These are phyloP conservation scores for Trichonephila clavipes DNA, from an alignment of 1,140 invertebrate genomes.

Conservation along the genomic window DNA sequence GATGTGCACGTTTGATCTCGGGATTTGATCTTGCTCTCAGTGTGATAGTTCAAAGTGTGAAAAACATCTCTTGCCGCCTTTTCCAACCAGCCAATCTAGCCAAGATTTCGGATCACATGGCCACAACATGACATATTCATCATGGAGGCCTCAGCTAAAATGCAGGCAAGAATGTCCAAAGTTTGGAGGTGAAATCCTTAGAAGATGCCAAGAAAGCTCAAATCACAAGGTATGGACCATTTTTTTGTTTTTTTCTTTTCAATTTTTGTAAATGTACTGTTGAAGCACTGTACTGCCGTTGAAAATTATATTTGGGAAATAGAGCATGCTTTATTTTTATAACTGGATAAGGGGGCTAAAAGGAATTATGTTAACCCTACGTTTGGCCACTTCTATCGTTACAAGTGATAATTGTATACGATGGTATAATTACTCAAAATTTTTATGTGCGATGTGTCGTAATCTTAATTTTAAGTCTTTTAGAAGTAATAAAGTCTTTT, in stretches of 20 bases:
- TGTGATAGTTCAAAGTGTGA: constrained; percentile 49
- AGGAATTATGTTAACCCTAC: constrained; percentile 72
- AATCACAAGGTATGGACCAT: constrained; percentile 62
- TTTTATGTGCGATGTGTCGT: background rate
- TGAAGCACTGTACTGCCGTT: background rate
- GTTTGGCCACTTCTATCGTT: constrained; percentile 7
- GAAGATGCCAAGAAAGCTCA: constrained; percentile 76
- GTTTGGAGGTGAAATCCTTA: constrained; percentile 76
- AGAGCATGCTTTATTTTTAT: constrained; percentile 68
- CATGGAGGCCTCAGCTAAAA: constrained; percentile 73
- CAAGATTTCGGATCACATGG: constrained; percentile 75
- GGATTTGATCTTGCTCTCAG: background rate
- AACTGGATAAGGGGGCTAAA: constrained; percentile 34
- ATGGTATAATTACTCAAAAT: background rate
- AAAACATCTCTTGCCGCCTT: constrained; percentile 61
- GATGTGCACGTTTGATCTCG: constrained; percentile 4
- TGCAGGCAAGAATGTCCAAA: constrained; percentile 77
- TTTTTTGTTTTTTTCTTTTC: constrained; percentile 19
- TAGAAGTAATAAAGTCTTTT: too few species aligned
- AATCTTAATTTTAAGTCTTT: background rate
- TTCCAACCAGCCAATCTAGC: constrained; percentile 61
- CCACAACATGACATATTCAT: constrained; percentile 77
- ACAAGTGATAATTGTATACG: background rate
- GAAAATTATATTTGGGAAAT: background rate
- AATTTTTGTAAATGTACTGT: background rate